Percentiles rank a stretch among this genome's conserved stretches.
Conservation (phyloP, 2,888 invertebrate genomes). For the Panopea generosa region DNA sequence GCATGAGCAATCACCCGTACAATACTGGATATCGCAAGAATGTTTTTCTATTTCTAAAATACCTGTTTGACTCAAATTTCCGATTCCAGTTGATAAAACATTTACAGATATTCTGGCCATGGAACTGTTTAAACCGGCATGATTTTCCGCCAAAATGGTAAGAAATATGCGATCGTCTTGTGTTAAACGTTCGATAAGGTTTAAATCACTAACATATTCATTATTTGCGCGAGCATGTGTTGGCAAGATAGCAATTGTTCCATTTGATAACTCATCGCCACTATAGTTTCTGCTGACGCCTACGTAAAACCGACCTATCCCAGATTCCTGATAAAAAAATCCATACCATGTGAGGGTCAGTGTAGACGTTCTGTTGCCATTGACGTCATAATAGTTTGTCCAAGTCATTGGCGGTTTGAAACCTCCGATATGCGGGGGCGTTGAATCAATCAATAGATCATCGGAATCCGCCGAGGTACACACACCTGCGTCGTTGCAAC, state of each 20-base stretch:
- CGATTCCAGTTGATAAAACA: conserved; percentile 2
- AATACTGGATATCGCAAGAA: conserved; percentile 56
- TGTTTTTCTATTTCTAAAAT: conserved; percentile 44
- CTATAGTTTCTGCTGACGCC: conserved; percentile 49
- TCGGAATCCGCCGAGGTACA: conserved; percentile 55
- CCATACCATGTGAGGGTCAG: conserved; percentile 64
- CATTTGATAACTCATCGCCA: conserved; percentile 50
- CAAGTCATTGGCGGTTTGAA: conserved; percentile 59
- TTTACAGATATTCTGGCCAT: conserved; percentile 26
- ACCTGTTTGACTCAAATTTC: neutral
- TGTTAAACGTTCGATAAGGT: neutral
- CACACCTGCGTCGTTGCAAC: conserved; percentile 65
- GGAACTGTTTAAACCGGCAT: conserved; percentile 47
- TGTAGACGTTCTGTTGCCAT: neutral
- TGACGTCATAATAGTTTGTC: conserved; percentile 13
- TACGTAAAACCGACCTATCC: conserved; percentile 49
- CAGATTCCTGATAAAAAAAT: conserved; percentile 63
- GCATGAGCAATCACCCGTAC: conserved; percentile 59
- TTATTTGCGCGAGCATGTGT: conserved; percentile 3
- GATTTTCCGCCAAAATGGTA: conserved; percentile 61
- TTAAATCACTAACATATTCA: conserved; percentile 7
- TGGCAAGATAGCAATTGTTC: conserved; percentile 6
- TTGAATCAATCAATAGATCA: conserved; percentile 63
- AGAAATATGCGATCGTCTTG: conserved; percentile 48
- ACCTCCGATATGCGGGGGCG: conserved; percentile 70